phyloP scores from a whole-genome alignment of 2,888 invertebrate species.

The Pristionchus arcanus region DNA sequence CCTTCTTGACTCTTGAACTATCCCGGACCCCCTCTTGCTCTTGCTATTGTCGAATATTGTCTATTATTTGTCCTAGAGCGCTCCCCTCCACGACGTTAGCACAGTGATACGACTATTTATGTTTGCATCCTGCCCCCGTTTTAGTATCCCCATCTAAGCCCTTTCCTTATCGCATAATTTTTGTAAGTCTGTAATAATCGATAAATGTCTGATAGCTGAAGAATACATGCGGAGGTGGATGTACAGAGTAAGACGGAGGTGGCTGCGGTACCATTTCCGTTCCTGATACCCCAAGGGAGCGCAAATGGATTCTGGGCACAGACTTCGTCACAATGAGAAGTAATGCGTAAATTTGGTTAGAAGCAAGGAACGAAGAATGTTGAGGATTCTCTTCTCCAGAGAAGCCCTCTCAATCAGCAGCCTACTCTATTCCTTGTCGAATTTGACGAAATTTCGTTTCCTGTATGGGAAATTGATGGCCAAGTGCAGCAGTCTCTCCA shows the following conservation, averaged over 20 bases:
- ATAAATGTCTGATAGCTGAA: slow-evolving; percentile 47
- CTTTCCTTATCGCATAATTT: not conserved
- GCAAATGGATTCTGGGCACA: not conserved
- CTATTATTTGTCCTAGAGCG: not conserved
- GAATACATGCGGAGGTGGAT: not conserved
- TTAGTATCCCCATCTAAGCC: not conserved
- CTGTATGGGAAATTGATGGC: slow-evolving; percentile 37
- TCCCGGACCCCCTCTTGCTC: slow-evolving; percentile 1
- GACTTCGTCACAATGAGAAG: not conserved
- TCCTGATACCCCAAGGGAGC: not conserved
- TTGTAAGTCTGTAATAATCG: slow-evolving; percentile 28
- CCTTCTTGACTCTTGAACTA: not conserved
- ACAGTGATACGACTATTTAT: slow-evolving; percentile 43
- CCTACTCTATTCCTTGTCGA: not conserved
- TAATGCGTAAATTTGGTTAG: slow-evolving; percentile 8
- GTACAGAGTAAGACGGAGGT: not conserved
- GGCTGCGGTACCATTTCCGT: slow-evolving; percentile 7
- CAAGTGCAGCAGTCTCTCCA: slow-evolving; percentile 1
- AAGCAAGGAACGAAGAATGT: slow-evolving; percentile 2
- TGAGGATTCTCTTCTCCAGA: not conserved
- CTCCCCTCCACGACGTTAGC: slow-evolving; percentile 3
- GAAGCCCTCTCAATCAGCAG: slow-evolving; percentile 11
- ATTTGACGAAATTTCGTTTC: slow-evolving; percentile 7
- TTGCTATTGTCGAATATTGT: slow-evolving; percentile 11
- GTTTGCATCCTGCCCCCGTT: not conserved